Conservation (phyloP, 1,140 invertebrate genomes). For the Anoplolepis gracilipes region DNA sequence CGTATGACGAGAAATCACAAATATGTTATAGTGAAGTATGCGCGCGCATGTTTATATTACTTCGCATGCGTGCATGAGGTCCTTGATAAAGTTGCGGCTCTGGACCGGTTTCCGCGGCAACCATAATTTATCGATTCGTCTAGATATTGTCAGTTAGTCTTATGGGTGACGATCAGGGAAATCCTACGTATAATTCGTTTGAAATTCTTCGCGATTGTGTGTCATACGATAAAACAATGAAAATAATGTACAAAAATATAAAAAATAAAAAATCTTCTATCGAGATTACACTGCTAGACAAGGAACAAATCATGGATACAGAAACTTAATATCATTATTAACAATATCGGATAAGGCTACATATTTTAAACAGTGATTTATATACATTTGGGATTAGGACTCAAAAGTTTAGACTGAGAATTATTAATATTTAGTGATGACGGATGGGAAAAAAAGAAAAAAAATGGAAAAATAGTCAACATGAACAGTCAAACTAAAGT, state of each 20-base stretch:
- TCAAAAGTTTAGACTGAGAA: neutral
- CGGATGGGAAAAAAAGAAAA: neutral
- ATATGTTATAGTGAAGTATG: neutral
- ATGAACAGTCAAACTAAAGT: neutral
- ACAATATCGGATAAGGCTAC: neutral
- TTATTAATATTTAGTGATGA: neutral
- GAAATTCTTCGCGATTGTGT: neutral
- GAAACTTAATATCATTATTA: neutral
- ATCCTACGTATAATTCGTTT: neutral
- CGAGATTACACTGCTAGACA: neutral
- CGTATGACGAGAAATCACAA: neutral
- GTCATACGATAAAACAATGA: neutral
- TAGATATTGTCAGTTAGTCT: constrained; percentile 3
- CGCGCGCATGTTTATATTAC: neutral
- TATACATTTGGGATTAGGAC: neutral
- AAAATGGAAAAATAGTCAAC: neutral
- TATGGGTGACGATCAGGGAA: neutral
- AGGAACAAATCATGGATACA: neutral
- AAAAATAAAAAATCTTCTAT: neutral
- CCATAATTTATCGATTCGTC: constrained; percentile 46
- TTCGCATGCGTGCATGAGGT: constrained; percentile 23
- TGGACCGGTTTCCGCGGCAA: constrained; percentile 48
- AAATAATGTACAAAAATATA: neutral
- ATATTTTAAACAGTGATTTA: neutral
- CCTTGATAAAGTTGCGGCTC: neutral